phyloP scores from a whole-genome alignment of 2,113 vertebrate species.

The Seriola rivoliana region DNA sequence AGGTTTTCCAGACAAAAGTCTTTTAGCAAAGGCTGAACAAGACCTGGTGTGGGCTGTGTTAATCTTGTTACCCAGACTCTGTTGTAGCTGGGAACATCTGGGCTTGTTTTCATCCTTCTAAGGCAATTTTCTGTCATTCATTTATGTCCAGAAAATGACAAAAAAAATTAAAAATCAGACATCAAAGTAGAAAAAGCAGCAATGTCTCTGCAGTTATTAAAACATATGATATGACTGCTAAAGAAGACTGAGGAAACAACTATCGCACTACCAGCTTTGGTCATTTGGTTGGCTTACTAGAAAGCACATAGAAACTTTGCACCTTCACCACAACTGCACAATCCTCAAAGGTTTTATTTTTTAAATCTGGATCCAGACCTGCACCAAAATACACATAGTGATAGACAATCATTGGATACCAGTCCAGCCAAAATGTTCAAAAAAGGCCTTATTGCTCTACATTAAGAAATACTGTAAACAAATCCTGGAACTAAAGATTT shows the following conservation, averaged over 20 bases:
- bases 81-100: background rate
- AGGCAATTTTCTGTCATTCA: no score
- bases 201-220: background rate
- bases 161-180: no score
- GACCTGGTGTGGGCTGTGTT: background rate
- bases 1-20: conserved; percentile 4
- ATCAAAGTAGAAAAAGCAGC: background rate
- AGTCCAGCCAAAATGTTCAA: background rate
- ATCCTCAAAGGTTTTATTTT: background rate
- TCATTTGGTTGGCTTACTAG: background rate
- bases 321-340: background rate
- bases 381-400: background rate
- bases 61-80: background rate
- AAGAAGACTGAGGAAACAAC: background rate
- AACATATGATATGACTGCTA: background rate
- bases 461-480: background rate
- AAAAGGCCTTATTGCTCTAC: background rate
- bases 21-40: background rate
- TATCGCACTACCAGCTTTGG: background rate
- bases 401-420: conserved; percentile 42
- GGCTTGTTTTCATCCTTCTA: background rate
- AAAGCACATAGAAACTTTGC: background rate
- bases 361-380: conserved; percentile 3
- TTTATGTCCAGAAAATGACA: no score
- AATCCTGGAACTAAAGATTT: background rate